Evolutionary conservation across 2,888 invertebrate genomes (phyloP).

Genomic region (Lasiommata megera): DNA sequence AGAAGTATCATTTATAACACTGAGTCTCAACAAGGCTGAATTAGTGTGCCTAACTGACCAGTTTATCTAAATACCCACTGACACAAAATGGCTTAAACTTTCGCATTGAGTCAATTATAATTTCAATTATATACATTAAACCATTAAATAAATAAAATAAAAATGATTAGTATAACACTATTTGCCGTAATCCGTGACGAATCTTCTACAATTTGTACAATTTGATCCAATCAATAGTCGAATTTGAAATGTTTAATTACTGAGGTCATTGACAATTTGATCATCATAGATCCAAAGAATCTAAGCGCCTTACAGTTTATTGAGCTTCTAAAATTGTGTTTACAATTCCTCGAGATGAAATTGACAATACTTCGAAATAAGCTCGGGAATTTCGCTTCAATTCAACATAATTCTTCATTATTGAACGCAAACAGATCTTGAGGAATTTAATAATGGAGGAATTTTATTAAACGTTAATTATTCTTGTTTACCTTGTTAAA

Average conservation of each 20-base stretch:
- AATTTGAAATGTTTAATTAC: not conserved
- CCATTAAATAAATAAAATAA: too few species aligned
- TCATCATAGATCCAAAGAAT: not conserved
- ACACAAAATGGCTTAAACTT: too few species aligned
- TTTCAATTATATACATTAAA: too few species aligned
- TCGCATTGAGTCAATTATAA: too few species aligned
- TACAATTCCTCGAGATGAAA: not conserved
- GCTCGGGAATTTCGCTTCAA: constrained; percentile 6
- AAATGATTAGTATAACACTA: too few species aligned
- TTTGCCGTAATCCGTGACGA: too few species aligned
- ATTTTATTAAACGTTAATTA: not conserved
- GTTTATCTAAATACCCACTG: too few species aligned
- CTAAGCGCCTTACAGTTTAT: not conserved
- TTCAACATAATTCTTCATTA: constrained; percentile 17
- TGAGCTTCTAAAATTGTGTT: not conserved
- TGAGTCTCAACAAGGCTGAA: too few species aligned
- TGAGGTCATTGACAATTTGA: not conserved
- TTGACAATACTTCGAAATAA: not conserved
- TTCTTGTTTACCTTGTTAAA: not conserved
- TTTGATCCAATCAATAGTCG: too few species aligned
- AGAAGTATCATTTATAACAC: too few species aligned
- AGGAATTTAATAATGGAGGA: not conserved
- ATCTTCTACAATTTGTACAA: too few species aligned
- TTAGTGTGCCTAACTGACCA: too few species aligned
- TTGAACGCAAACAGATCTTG: constrained; percentile 19